Evolutionary conservation across 2,113 vertebrate genomes (phyloP), one percentile per base, ranked within the genome.

Genomic region (Eclectus roratus): DNA sequence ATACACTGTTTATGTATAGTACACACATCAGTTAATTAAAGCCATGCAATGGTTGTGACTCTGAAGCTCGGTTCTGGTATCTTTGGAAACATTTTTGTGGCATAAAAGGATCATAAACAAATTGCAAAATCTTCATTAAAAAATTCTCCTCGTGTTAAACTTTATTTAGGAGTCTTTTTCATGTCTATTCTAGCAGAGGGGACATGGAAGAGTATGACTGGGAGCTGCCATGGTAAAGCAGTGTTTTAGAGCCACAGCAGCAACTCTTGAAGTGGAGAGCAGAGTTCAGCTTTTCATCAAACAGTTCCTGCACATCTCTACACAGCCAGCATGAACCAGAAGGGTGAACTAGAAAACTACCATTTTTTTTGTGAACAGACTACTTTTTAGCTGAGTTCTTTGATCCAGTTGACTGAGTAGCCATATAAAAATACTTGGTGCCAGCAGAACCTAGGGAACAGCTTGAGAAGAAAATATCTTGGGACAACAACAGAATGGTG

Each of bases 1-100:
- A 88, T 65, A 70, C 33, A 81, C 65, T 92, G 65, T 79, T 91
- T 82, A 63, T 91, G 52, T 52, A 88, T 91, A 85, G 55, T 74
- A 79, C 53, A 41, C 66, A 35, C 41, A 88, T 8, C 79, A 63
- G 69, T 92, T 97, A 95, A 93, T 90, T 95, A 93, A 93, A 93
- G 41, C 24, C 65, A 69, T 58, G 65, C 47, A 72, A 86, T 64
- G 39, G 47, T 10, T 88, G 55, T 52, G 82, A 84, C 80, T 55
- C 52, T 1, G 28, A 86, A 84, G n/a, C 65, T 86, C 15, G n/a
- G 39, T 70, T 84, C 49, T 83, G 80, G 44, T 21, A 85, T 80
- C 25, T 31, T 70, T 80, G 64, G 52, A 80, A 95, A 78, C 65
- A 93, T 93, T 88, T 56, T 8, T 13, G n/a, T 61, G 25, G 19